Evolutionary conservation across 2,797 vertebrate species (phyloP), one percentile per base, ranked within the genome.

Genomic region (Siniperca scherzeri): DNA sequence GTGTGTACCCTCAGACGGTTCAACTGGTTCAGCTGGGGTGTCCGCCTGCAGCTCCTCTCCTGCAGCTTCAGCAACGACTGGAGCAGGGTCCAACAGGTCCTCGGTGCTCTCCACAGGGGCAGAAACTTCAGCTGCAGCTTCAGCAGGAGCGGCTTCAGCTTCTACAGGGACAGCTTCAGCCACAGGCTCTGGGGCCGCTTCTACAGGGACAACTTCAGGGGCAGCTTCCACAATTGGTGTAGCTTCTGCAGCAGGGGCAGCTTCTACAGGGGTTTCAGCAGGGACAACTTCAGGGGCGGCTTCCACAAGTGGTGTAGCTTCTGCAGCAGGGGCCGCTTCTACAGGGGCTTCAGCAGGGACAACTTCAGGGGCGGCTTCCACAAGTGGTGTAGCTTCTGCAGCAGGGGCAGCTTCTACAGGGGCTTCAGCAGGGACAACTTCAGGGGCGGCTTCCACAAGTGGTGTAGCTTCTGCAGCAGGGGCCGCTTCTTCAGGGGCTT

Each of bases 11-110:
- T 90, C 84, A 87, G 87, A 66, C 3, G 53, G 13, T 90, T 88
- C 89, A 72, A 87, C 76, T 74, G 66, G 11, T 84, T 86, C 88
- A 78, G 77, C 17, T 50, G 48, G 38, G 67, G 84, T 69, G 46
- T 93, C 91, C 17, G 52, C 81, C 82, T 84, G 90, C 72, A 93
- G 92, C 90, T 94, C 95, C 91, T 90, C 93, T 84, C 72, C 92
- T 80, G 79, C 72, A 76, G 80, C 85, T 83, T 89, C 91, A 70
- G 80, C 66, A 67, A 92, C 16, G 27, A 88, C 71, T 21, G 70
- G 68, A 69, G 85, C 87, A 36, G 88, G 2, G 70, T 95, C 93
- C 82, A 86, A 44, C 84, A 91, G 91, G 83, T 91, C 89, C 72
- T 91, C 88, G 0, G 69, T 5, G 5, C 71, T 85, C 50, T 74